These are phyloP conservation scores for Chloroclysta siterata DNA, from an alignment of 2,888 invertebrate species.

Conservation along the genomic window DNA sequence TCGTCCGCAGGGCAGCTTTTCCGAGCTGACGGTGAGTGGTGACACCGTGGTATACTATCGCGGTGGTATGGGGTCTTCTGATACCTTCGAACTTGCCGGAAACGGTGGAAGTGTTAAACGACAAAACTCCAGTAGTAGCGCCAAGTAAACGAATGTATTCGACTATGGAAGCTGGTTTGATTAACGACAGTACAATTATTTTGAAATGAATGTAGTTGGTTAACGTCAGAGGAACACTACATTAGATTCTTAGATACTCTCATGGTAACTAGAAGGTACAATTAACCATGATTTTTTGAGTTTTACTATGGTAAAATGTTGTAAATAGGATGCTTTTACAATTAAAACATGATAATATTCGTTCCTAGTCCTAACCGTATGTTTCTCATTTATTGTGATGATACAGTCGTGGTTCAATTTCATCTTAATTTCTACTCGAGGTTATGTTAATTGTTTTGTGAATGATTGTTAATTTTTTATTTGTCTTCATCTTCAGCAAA, in stretches of 20 bases:
- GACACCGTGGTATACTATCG: constrained; percentile 3
- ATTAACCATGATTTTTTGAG: background rate
- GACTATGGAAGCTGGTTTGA: background rate
- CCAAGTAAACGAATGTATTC: background rate
- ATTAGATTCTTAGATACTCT: background rate
- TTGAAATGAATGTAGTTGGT: too few species aligned
- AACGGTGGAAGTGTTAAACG: constrained; percentile 1
- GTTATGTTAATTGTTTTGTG: background rate
- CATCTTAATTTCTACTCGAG: too few species aligned
- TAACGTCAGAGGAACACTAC: too few species aligned
- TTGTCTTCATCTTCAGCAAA: constrained; percentile 49
- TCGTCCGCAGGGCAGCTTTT: constrained; percentile 23
- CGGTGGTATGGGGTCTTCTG: constrained; percentile 5
- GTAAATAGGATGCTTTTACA: background rate
- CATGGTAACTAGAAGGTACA: background rate
- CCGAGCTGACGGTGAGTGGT: constrained; percentile 12
- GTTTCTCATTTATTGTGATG: too few species aligned
- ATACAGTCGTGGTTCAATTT: too few species aligned
- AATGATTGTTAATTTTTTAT: background rate
- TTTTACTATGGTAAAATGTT: background rate
- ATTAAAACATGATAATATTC: background rate
- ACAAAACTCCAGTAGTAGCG: background rate
- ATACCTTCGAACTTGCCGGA: constrained; percentile 5
- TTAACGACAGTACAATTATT: background rate
- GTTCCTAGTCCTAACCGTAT: too few species aligned